Base-by-base conservation (phyloP, 2,797 vertebrate species). In the Mallotus villosus region DNA sequence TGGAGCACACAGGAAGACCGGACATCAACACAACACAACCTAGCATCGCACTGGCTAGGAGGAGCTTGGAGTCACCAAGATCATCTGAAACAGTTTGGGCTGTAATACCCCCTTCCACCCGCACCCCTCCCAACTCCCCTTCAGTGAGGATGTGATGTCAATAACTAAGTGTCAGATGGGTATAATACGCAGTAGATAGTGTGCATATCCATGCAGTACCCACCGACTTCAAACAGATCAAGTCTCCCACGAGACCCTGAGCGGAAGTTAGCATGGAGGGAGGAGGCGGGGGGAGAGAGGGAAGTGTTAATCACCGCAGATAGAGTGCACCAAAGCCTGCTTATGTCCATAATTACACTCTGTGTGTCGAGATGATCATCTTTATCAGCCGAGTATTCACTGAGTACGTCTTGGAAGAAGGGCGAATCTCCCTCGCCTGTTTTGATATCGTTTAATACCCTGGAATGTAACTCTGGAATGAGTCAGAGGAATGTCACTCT, bases 201-300 rank as follows among this genome's bases (percentile, higher is more conserved):
- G 11, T 49, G 12, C 41, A 8, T 34, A 34, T 19, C 70, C 41
- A 61, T 55, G n/a, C 34, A 16, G 57, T 87, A 92, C 90, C 83
- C 90, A 91, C 87, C 88, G 37, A 74, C 78, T 68, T 83, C 83
- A 83, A 81, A 89, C 71, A 88, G 81, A 81, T 88, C 84, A 62
- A 86, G 88, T 81, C 89, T 90, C 64, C 88, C 87, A 24, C 89
- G 86, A 78, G 89, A 90, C 88, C 91, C 91, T 90, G 86, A 82
- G 71, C 82, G 63, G 57, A 81, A 71, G 74, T 88, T 83, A 90
- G 84, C 72, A 41, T 72, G 57, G 64, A 71, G 62, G 76, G 70
- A 74, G 75, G 67, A 55, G 74, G 83, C 51, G 14, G 16, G 14
- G 16, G 19, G 51, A 59, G 64, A 87, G 71, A 83, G 70, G 74